Evolutionary conservation across 2,888 invertebrate species (phyloP).

Genomic region (Timema cristinae): DNA sequence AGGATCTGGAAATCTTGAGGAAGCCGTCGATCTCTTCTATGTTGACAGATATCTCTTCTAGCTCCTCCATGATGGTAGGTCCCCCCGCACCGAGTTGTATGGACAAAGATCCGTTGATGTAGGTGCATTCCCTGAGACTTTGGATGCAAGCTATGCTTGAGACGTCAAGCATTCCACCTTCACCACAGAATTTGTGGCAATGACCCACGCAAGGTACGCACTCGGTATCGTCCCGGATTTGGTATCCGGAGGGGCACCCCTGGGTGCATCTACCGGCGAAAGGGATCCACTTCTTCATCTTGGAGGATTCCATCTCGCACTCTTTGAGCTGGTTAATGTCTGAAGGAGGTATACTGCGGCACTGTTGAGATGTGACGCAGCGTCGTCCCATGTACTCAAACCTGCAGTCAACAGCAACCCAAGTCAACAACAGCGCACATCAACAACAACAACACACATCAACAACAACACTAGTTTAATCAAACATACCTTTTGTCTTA

Average conservation of each 20-base stretch:
- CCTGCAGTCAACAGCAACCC: conserved; percentile 39
- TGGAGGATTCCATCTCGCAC: conserved; percentile 14
- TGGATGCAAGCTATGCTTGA: conserved; percentile 41
- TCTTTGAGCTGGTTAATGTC: conserved; percentile 19
- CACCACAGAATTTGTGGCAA: conserved; percentile 18
- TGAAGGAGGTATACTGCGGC: conserved; percentile 45
- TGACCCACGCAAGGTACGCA: conserved; percentile 18
- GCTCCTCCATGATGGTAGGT: conserved; percentile 49
- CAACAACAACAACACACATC: too few relatives aligned
- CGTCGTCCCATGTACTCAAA: conserved; percentile 55
- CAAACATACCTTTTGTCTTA: too few relatives aligned
- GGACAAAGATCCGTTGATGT: conserved; percentile 70
- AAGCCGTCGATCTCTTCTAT: conserved; percentile 71
- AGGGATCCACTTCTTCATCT: conserved; percentile 48
- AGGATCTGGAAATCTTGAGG: conserved; percentile 67
- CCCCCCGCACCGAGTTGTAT: conserved; percentile 58
- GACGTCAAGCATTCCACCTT: neutral
- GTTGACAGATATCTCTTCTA: conserved; percentile 61
- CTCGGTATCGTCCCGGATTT: neutral
- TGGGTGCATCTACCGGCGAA: conserved; percentile 60
- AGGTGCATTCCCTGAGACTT: conserved; percentile 67
- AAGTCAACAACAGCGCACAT: too few relatives aligned
- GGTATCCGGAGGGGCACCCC: conserved; percentile 53
- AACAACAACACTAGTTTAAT: too few relatives aligned
- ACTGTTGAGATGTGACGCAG: conserved; percentile 69